Percentiles rank a stretch among this genome's conserved stretches.
Conservation (phyloP, 2,113 vertebrate species). For the Ophthalmolycus amberensis region DNA sequence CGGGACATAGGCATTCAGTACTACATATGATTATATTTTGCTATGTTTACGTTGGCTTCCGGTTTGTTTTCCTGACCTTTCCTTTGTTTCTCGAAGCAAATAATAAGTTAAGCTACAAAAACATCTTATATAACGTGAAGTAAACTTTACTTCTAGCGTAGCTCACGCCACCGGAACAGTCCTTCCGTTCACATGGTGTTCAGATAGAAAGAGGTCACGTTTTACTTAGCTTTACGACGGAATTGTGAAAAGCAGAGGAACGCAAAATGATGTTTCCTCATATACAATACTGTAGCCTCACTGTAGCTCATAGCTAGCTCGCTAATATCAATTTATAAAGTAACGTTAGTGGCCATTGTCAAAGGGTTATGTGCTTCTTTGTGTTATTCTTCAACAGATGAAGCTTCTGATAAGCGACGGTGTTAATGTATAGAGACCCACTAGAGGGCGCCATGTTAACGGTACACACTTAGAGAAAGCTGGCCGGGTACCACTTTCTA, state of each 20-base stretch:
- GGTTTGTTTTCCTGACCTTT: not conserved
- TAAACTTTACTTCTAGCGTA: not conserved
- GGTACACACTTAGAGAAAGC: not conserved
- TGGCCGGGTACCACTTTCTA: not conserved
- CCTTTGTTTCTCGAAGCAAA: not conserved
- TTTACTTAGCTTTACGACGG: not conserved
- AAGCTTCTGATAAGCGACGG: not conserved
- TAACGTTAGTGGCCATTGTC: too few relatives aligned
- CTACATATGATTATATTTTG: not conserved
- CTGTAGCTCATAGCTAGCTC: not conserved
- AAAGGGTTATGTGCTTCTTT: too few relatives aligned
- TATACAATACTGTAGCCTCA: not conserved
- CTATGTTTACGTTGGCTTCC: conserved; percentile 6
- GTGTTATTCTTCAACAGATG: not conserved
- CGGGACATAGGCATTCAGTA: not conserved
- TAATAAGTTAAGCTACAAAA: not conserved
- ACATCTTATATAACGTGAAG: not conserved
- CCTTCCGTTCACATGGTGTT: not conserved
- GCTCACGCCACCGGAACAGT: not conserved
- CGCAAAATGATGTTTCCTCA: not conserved
- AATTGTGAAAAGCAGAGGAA: not conserved
- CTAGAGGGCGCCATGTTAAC: conserved; percentile 26
- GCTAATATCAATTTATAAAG: too few relatives aligned
- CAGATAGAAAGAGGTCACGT: not conserved
- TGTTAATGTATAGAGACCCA: not conserved